phyloP scores from a whole-genome alignment of 2,797 vertebrate species.

The Betta splendens region DNA sequence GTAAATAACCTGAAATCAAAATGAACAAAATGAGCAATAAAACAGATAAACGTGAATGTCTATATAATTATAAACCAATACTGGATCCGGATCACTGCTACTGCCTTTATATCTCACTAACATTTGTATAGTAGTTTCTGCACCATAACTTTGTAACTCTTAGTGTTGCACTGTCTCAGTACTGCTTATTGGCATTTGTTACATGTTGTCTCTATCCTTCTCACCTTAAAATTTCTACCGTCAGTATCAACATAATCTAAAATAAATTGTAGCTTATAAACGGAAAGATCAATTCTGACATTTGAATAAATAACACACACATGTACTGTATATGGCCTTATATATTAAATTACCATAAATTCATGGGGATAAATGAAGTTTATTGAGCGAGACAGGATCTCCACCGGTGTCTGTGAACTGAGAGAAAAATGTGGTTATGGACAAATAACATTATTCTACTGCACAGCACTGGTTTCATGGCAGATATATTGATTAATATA shows the following conservation, averaged over 20 bases:
- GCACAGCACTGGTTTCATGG: neutral
- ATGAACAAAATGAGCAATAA: too few species aligned
- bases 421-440: neutral
- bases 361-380: neutral
- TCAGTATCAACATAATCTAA: conserved; percentile 18
- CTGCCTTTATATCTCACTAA: too few species aligned
- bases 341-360: conserved; percentile 2
- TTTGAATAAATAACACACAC: neutral
- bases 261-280: neutral
- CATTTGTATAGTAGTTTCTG: too few species aligned
- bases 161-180: too few species aligned
- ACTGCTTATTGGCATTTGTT: neutral
- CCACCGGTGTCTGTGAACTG: conserved; percentile 1
- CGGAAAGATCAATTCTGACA: neutral
- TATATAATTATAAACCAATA: too few species aligned
- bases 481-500: conserved; percentile 4
- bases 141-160: too few species aligned
- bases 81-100: too few species aligned
- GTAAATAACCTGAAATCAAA: too few species aligned
- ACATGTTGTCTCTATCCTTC: neutral
- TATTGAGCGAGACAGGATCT: conserved; percentile 15
- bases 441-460: neutral
- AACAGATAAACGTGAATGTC: too few species aligned
- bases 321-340: neutral
- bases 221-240: neutral